Base-by-base conservation (phyloP, 2,888 invertebrate species). In the Polia nebulosa region DNA sequence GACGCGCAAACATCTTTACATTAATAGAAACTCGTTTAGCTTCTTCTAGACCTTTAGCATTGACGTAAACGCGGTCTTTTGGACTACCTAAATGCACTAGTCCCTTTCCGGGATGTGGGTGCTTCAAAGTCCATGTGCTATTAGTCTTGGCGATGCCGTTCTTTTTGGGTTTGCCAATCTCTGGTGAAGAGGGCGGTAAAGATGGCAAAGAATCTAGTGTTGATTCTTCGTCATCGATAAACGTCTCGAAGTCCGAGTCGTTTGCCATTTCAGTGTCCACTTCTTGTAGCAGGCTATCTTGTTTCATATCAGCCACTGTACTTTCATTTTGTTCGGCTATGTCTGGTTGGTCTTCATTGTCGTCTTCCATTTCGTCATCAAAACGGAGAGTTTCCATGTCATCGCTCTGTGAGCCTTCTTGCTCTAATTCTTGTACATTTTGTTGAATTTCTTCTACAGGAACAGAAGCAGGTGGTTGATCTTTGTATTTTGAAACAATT, bases 1-100 rank as follows among this genome's bases (percentile, higher is more conserved):
- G 2, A 45, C 72, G 44, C 0, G 72, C 39, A 15, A 70, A 72
- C 11, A 20, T 3, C 11, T 39, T 62, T 5, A 61, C 22, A 32
- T 13, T 17, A 9, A 6, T 29, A n/a, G 32, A n/a, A 6, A 3
- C n/a, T 11, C 9, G 0, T 39, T 72, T 70, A 11, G 32, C 32
- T 1, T 9, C 5, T 15, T 45, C 20, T 22, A 70, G 45, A 0
- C 20, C 52, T 11, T 13, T n/a, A 1, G 39, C 32, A 13, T 5
- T 34, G 11, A 70, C 2, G 1, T 53, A 70, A 2, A 70, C 4
- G 1, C 25, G 11, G 7, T 11, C 13, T n/a, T 44, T 13, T 17
- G 2, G 20, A 9, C 34, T 29, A 0, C 65, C 72, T 39, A 72
- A n/a, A 1, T 3, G 32, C 3, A 52, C 15, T 15, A 70, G 8